Conservation (phyloP, 37 sponge, comb jelly and placozoan species). For the Aplysina aerophoba region DNA sequence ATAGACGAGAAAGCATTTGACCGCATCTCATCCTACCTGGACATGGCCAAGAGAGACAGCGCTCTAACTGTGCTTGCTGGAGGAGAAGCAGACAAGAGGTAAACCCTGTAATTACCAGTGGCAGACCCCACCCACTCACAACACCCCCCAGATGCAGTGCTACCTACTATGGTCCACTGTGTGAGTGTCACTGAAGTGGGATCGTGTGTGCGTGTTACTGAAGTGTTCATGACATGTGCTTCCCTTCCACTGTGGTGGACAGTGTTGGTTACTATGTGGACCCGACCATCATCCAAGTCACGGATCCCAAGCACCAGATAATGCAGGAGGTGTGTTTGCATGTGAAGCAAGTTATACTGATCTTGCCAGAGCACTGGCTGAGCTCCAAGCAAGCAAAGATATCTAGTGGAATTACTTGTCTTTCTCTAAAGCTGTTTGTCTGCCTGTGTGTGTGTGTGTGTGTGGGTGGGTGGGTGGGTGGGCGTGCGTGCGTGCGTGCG, state of each 20-base stretch:
- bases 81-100: conserved; percentile 84
- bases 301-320: conserved; percentile 83
- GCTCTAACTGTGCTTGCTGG: conserved; percentile 69
- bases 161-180: no score
- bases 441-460: no score
- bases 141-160: no score
- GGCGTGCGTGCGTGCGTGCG: no score
- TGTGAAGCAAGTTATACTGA: no score
- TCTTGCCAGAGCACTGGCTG: no score
- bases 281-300: conserved; percentile 89
- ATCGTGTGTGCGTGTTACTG: conserved; percentile 9
- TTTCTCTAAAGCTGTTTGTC: no score
- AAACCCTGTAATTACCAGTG: background rate
- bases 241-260: background rate
- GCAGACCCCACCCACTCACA: background rate
- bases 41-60: conserved; percentile 64
- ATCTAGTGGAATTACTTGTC: background rate
- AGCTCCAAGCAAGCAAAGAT: no score
- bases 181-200: background rate
- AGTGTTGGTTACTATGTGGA: conserved; percentile 91
- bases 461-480: no score
- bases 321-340: conserved; percentile 76
- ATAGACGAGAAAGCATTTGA: conserved; percentile 86
- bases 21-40: conserved; percentile 78
- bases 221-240: no score